Conservation (phyloP, 2,113 vertebrate genomes). For the Callospermophilus lateralis region DNA sequence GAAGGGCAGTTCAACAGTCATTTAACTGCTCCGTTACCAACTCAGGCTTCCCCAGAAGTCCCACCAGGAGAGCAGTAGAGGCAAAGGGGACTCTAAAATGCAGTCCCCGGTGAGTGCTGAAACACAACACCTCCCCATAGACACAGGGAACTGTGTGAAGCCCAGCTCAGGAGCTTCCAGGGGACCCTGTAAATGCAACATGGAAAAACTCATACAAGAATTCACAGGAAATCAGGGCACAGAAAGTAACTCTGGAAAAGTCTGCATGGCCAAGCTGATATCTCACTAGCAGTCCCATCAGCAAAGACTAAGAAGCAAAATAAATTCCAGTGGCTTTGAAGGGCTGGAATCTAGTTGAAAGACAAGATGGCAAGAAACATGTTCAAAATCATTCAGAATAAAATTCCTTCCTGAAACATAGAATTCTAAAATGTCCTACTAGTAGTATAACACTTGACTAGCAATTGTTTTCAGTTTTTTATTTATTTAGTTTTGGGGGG, state of each 20-base stretch:
- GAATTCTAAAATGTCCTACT: slow-evolving; percentile 46
- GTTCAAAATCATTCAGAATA: slow-evolving; percentile 47
- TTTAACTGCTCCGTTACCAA: not conserved
- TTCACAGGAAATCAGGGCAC: slow-evolving; percentile 32
- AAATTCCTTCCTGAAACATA: slow-evolving; percentile 54
- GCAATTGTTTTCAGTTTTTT: slow-evolving; percentile 51
- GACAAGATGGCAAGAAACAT: slow-evolving; percentile 10
- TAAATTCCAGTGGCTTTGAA: slow-evolving; percentile 25
- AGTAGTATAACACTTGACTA: slow-evolving; percentile 43
- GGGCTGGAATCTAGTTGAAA: not conserved
- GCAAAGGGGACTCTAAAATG: slow-evolving; percentile 8
- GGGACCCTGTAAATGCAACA: not conserved
- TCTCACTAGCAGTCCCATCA: not conserved
- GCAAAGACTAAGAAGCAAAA: slow-evolving; percentile 46
- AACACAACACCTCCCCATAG: not conserved
- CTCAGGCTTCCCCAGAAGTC: not conserved
- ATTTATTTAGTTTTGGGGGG: no score
- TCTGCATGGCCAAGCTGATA: not conserved
- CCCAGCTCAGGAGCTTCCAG: not conserved
- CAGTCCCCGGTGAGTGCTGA: not conserved
- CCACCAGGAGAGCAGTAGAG: slow-evolving; percentile 43
- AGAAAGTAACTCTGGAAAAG: slow-evolving; percentile 37
- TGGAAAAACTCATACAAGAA: slow-evolving; percentile 23
- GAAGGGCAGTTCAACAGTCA: not conserved
- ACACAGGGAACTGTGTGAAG: not conserved